These are phyloP conservation scores for Polyploca ridens DNA, from an alignment of 2,888 invertebrate species.

Conservation along the genomic window DNA sequence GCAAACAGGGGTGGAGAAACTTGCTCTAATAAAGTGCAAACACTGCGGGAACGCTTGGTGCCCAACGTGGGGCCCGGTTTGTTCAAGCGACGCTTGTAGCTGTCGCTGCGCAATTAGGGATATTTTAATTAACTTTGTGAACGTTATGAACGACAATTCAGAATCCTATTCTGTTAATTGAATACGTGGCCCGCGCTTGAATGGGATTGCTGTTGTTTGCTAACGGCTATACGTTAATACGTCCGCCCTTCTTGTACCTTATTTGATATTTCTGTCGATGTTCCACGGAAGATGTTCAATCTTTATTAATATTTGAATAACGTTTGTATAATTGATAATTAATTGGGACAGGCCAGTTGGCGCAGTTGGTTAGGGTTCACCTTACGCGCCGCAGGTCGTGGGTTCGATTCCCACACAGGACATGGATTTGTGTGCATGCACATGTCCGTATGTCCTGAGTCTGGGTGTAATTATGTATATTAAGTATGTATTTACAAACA, in stretches of 20 bases:
- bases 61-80: conserved; percentile 26
- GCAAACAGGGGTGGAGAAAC: conserved; percentile 69
- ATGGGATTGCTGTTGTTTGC: conserved; percentile 56
- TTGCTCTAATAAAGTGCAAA: conserved; percentile 78
- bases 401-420: no score
- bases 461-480: no score
- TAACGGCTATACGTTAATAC: conserved; percentile 50
- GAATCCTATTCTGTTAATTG: conserved; percentile 75
- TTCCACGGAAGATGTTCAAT: conserved; percentile 22
- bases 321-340: conserved; percentile 11
- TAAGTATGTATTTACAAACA: no score
- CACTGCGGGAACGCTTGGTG: conserved; percentile 55
- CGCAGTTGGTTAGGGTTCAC: no score
- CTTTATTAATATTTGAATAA: conserved; percentile 20
- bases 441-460: no score
- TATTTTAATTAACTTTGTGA: conserved; percentile 74
- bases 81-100: conserved; percentile 33
- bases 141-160: conserved; percentile 69
- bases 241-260: conserved; percentile 35
- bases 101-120: conserved; percentile 60
- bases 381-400: no score
- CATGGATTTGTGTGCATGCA: no score
- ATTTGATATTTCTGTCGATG: conserved; percentile 41
- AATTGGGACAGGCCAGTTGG: no score
- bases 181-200: conserved; percentile 60